Conservation (phyloP, 1,140 invertebrate genomes). For the Heliconius congener region DNA sequence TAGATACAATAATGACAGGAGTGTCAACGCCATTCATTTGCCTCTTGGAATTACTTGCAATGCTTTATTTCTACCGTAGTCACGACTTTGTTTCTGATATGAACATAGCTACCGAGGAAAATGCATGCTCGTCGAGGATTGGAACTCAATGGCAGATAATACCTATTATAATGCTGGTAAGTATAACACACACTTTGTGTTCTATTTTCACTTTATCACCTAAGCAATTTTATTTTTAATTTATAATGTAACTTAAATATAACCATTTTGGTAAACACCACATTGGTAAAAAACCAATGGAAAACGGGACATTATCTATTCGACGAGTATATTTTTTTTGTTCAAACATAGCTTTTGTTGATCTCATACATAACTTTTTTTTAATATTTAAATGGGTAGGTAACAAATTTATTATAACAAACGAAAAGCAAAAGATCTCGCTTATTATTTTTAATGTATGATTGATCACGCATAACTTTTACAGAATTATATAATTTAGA, state of each 20-base stretch:
- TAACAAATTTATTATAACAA: too few relatives aligned
- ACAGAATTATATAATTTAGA: neutral
- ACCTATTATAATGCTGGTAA: constrained; percentile 59
- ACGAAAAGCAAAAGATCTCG: too few relatives aligned
- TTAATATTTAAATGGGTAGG: too few relatives aligned
- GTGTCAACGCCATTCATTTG: constrained; percentile 57
- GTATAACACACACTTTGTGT: constrained; percentile 20
- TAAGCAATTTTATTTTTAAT: too few relatives aligned
- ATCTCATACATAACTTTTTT: neutral
- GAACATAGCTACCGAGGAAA: constrained; percentile 68
- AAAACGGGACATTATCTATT: too few relatives aligned
- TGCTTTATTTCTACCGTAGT: constrained; percentile 64
- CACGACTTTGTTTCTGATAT: constrained; percentile 69
- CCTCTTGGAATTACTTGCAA: constrained; percentile 54
- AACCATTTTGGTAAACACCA: too few relatives aligned
- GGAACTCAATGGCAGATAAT: constrained; percentile 62
- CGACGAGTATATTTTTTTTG: too few relatives aligned
- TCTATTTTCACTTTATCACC: neutral
- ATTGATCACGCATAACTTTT: too few relatives aligned
- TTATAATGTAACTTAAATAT: too few relatives aligned
- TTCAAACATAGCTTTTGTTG: too few relatives aligned
- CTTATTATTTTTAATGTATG: too few relatives aligned
- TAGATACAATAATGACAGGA: constrained; percentile 60
- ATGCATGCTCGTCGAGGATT: constrained; percentile 59
- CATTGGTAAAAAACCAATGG: too few relatives aligned